These are phyloP conservation scores for Rhinolophus sinicus DNA, from an alignment of 2,113 vertebrate species.

Conservation along the genomic window DNA sequence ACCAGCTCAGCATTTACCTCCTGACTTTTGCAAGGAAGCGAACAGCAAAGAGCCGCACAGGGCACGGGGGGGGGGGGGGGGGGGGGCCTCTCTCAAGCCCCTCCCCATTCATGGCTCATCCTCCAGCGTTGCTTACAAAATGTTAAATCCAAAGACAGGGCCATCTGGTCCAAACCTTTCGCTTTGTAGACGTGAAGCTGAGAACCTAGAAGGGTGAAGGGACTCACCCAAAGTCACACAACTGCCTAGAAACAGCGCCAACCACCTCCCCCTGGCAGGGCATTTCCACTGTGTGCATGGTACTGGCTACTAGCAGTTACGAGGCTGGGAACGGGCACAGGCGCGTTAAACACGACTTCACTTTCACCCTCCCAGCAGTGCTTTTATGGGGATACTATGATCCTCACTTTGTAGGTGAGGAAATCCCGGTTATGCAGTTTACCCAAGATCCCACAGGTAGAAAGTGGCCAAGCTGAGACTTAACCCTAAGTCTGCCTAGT, in stretches of 20 bases:
- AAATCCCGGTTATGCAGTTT: not conserved
- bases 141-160: not conserved
- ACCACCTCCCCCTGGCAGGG: accelerated
- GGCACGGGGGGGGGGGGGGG: no score
- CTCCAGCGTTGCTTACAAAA: not conserved
- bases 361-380: not conserved
- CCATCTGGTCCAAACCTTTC: not conserved
- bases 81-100: not conserved
- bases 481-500: not conserved
- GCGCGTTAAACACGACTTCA: not conserved
- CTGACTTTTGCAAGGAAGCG: not conserved
- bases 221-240: not conserved
- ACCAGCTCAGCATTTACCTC: not conserved
- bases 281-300: not conserved
- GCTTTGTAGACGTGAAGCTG: not conserved
- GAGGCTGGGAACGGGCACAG: not conserved
- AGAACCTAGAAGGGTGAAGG: not conserved
- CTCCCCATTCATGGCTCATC: not conserved
- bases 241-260: not conserved
- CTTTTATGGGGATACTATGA: accelerated
- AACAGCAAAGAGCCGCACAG: not conserved
- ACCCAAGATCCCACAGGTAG: not conserved
- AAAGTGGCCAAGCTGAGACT: not conserved
- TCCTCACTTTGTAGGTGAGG: not conserved
- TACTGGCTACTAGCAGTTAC: accelerated